Conservation (phyloP, 2,888 invertebrate species). For the Erebia epiphron region DNA sequence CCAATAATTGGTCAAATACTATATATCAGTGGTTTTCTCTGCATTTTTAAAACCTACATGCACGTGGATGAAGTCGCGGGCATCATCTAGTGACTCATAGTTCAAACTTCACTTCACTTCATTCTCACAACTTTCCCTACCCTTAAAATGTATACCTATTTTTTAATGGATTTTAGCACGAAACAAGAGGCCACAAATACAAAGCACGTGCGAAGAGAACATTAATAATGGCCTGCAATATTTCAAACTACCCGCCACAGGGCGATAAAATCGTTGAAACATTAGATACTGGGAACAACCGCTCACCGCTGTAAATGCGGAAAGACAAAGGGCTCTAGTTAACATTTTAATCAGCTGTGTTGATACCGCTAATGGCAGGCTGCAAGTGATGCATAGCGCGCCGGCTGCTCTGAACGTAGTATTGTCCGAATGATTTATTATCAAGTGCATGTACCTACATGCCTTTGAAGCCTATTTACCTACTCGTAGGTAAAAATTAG, state of each 20-base stretch:
- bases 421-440: slow-evolving; percentile 58
- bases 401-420: slow-evolving; percentile 42
- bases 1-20: too few species aligned
- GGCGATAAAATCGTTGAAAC: slow-evolving; percentile 30
- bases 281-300: slow-evolving; percentile 27
- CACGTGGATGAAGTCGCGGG: too few species aligned
- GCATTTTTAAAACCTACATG: too few species aligned
- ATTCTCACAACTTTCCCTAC: slow-evolving; percentile 8
- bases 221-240: slow-evolving; percentile 29
- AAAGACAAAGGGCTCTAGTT: slow-evolving; percentile 54
- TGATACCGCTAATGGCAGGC: slow-evolving; percentile 59
- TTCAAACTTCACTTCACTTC: not conserved
- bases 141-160: slow-evolving; percentile 3
- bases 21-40: too few species aligned
- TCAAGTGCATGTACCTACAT: slow-evolving; percentile 35
- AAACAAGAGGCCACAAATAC: slow-evolving; percentile 20
- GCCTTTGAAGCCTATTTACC: slow-evolving; percentile 8
- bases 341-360: slow-evolving; percentile 69
- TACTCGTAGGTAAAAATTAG: too few species aligned
- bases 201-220: slow-evolving; percentile 27
- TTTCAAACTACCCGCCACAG: slow-evolving; percentile 26
- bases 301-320: slow-evolving; percentile 25
- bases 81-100: not conserved
- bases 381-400: slow-evolving; percentile 55
- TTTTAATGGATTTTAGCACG: slow-evolving; percentile 18